A percentile compares a stretch with the other conserved stretches of the same genome.
These are phyloP conservation scores for Neotragus moschatus DNA, from an alignment of 2,113 vertebrate species.

Conservation along the genomic window DNA sequence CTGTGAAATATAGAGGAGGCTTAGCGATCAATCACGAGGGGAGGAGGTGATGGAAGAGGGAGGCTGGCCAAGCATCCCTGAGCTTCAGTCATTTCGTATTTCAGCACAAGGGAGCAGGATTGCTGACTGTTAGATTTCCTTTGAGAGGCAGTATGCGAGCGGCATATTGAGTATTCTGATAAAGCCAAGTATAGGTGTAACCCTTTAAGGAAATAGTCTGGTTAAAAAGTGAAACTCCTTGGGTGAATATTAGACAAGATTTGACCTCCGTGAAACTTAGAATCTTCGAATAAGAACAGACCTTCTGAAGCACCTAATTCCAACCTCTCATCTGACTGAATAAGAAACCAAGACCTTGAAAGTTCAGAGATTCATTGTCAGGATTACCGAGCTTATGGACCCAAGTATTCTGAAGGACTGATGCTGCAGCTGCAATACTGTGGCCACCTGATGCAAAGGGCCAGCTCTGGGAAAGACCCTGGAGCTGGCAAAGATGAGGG, in stretches of 20 bases:
- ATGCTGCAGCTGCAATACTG: neutral
- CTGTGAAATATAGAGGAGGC: conserved; percentile 32
- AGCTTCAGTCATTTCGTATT: conserved; percentile 40
- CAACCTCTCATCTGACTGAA: neutral
- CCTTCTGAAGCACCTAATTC: neutral
- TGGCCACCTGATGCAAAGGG: neutral
- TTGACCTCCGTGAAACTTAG: neutral
- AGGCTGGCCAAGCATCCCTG: conserved; percentile 47
- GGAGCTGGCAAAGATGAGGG: neutral
- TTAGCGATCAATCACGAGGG: conserved; percentile 38
- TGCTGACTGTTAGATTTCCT: conserved; percentile 34
- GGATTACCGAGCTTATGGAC: neutral
- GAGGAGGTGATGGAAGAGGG: neutral
- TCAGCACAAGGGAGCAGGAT: neutral
- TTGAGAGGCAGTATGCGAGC: neutral
- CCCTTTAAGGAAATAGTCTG: neutral
- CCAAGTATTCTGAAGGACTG: neutral
- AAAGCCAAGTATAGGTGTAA: neutral
- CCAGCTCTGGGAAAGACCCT: neutral
- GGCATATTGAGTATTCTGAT: neutral
- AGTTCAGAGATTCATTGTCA: neutral
- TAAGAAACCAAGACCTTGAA: neutral
- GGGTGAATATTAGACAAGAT: conserved; percentile 1
- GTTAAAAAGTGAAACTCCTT: neutral
- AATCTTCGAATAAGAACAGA: neutral